phyloP scores from a whole-genome alignment of 2,888 invertebrate genomes.

The Microdon myrmicae region DNA sequence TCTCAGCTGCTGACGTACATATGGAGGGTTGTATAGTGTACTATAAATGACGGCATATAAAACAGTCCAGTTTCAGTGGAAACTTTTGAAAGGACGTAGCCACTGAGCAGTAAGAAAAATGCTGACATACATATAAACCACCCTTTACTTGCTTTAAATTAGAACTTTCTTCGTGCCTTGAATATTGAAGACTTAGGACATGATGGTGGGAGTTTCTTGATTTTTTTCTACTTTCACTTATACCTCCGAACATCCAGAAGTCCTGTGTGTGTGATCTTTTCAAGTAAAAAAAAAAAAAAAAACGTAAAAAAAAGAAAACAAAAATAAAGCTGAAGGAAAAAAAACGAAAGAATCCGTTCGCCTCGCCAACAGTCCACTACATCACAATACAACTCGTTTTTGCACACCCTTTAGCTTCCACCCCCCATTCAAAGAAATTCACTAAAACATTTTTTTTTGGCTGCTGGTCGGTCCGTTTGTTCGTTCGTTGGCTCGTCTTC shows the following conservation, averaged over 20 bases:
- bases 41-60: conserved; percentile 51
- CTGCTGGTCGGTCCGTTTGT: conserved; percentile 8
- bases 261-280: conserved; percentile 50
- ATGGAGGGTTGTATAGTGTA: conserved; percentile 34
- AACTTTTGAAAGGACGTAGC: conserved; percentile 50
- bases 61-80: conserved; percentile 49
- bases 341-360: conserved; percentile 23
- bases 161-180: conserved; percentile 67
- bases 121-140: conserved; percentile 53
- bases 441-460: conserved; percentile 42
- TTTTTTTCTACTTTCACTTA: conserved; percentile 46
- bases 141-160: conserved; percentile 63
- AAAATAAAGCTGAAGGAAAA: conserved; percentile 24
- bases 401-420: conserved; percentile 47
- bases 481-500: conserved; percentile 42
- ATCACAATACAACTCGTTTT: conserved; percentile 53
- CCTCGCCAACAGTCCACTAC: conserved; percentile 49
- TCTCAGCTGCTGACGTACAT: not conserved
- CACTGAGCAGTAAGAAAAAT: conserved; percentile 51
- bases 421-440: conserved; percentile 29
- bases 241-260: conserved; percentile 42
- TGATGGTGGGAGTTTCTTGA: conserved; percentile 42
- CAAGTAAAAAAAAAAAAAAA: conserved; percentile 20
- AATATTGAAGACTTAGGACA: conserved; percentile 66
- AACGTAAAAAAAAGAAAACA: conserved; percentile 18